These are phyloP conservation scores for Anguilla obscura DNA, from an alignment of 2,797 vertebrate genomes.

Conservation along the genomic window DNA sequence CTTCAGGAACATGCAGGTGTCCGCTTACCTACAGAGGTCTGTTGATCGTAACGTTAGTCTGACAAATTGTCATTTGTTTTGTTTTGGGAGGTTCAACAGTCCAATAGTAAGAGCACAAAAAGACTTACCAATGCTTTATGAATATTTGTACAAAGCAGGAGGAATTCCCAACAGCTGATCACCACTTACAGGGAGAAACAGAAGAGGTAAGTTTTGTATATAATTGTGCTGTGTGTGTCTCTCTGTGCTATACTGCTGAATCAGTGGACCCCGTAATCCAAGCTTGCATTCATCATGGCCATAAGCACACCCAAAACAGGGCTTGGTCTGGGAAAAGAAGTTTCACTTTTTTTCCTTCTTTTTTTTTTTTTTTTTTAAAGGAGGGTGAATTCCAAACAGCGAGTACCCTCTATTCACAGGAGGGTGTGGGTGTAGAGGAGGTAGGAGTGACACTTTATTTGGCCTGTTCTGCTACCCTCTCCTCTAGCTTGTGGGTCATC, in stretches of 20 bases:
- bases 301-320: background rate
- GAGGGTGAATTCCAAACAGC: background rate
- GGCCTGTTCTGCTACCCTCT: background rate
- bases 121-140: background rate
- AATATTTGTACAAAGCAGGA: constrained; percentile 45
- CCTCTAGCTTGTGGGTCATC: background rate
- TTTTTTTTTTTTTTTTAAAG: background rate
- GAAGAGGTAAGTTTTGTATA: constrained; percentile 57
- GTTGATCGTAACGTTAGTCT: background rate
- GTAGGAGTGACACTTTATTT: constrained; percentile 1
- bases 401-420: background rate
- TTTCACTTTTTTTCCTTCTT: background rate
- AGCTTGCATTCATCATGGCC: constrained; percentile 44
- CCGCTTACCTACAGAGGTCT: background rate
- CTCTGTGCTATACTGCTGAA: background rate
- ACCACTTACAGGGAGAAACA: constrained; percentile 45
- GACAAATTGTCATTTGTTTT: background rate
- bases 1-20: background rate
- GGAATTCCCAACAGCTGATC: constrained; percentile 41
- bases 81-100: background rate
- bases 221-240: background rate
- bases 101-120: background rate
- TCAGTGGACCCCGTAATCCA: constrained; percentile 12
- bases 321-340: background rate
- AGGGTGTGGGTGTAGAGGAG: background rate